Conservation (phyloP, 2,888 invertebrate genomes). For the Eupithecia insigniata region DNA sequence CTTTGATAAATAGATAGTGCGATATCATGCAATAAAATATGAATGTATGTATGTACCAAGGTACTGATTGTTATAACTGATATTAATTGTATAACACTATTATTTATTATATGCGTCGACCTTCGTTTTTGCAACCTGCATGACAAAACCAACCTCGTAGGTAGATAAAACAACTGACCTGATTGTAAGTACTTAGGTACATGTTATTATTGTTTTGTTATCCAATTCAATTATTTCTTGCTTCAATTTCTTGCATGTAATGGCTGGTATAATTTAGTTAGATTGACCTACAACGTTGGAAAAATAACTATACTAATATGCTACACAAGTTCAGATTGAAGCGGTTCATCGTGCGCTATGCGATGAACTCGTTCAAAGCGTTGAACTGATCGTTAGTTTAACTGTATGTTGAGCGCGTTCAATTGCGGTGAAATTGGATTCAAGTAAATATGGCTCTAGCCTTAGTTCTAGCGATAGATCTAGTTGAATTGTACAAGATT, state of each 20-base stretch:
- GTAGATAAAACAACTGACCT: constrained; percentile 36
- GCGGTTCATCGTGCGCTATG: too few species aligned
- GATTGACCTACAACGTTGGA: not conserved
- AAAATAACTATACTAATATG: not conserved
- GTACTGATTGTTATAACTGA: constrained; percentile 29
- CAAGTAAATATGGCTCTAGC: too few species aligned
- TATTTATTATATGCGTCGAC: constrained; percentile 34
- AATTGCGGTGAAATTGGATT: too few species aligned
- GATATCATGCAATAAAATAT: not conserved
- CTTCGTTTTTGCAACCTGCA: constrained; percentile 47
- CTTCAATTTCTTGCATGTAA: not conserved
- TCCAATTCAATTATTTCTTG: constrained; percentile 26
- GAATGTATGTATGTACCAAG: not conserved
- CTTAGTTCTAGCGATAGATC: too few species aligned
- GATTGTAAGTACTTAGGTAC: constrained; percentile 25
- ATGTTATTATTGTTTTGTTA: constrained; percentile 34
- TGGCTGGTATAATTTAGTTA: not conserved
- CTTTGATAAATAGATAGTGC: not conserved
- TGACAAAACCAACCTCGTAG: constrained; percentile 26
- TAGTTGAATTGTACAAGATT: too few species aligned
- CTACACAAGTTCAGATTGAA: too few species aligned
- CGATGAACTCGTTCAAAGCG: too few species aligned
- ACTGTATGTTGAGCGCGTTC: too few species aligned
- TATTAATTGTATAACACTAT: constrained; percentile 35
- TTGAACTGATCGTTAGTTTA: too few species aligned